Percentiles rank a stretch among this genome's conserved stretches.
Evolutionary conservation across 2,888 invertebrate species (phyloP).

Genomic region (Epistrophe eligans): DNA sequence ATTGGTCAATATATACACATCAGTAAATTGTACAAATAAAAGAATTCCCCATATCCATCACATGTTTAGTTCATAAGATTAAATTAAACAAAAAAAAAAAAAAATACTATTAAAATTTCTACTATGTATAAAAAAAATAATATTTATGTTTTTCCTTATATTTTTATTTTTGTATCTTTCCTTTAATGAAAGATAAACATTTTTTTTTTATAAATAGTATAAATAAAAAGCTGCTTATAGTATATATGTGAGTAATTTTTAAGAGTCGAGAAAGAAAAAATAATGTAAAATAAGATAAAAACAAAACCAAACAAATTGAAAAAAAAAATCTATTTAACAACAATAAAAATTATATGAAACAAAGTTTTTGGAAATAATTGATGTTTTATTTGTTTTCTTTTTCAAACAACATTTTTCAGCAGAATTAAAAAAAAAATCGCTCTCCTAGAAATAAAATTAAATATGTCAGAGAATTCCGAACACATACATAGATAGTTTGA

Average conservation of each 20-base stretch:
- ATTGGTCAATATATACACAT: conserved; percentile 69
- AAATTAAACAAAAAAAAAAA: conserved; percentile 34
- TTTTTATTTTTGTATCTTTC: not conserved
- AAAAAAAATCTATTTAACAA: conserved; percentile 63
- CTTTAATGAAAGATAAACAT: not conserved
- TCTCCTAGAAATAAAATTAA: not conserved
- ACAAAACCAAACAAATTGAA: not conserved
- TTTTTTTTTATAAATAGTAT: conserved; percentile 29
- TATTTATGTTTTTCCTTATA: conserved; percentile 39
- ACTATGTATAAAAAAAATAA: conserved; percentile 45
- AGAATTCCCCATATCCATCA: conserved; percentile 73
- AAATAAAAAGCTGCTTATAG: conserved; percentile 26
- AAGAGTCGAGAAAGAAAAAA: conserved; percentile 49
- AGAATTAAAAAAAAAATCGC: not conserved
- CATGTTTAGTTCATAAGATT: conserved; percentile 39
- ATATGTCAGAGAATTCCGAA: not conserved
- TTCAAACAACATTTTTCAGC: not conserved
- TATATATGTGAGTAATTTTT: conserved; percentile 67
- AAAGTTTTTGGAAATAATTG: conserved; percentile 40
- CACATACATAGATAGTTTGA: not conserved
- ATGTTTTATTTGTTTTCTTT: conserved; percentile 1
- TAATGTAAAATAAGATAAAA: conserved; percentile 63
- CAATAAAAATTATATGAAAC: conserved; percentile 51
- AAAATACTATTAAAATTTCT: conserved; percentile 18
- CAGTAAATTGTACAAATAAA: conserved; percentile 71